Evolutionary conservation across 64 coral and sea anemone species (phyloP).

Genomic region (Stylophora pistillata): DNA sequence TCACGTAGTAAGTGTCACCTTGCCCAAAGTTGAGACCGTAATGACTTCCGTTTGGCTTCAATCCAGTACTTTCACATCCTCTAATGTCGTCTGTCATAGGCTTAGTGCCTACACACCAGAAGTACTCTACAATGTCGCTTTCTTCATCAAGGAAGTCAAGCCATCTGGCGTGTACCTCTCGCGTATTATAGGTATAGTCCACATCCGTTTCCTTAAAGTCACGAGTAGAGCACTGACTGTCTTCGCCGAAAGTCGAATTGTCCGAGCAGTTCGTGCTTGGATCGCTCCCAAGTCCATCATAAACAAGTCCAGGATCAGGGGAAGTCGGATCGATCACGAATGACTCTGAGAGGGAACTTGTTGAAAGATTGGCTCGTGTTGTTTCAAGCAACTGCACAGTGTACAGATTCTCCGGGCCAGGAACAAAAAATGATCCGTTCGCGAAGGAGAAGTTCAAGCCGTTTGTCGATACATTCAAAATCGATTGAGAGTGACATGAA

Average conservation of each 20-base stretch:
- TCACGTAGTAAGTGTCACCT: constrained; percentile 71
- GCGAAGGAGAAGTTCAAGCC: background rate
- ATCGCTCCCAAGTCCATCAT: constrained; percentile 79
- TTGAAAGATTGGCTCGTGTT: constrained; percentile 48
- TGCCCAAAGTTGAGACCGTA: constrained; percentile 74
- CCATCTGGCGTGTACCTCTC: constrained; percentile 71
- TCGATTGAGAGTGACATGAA: background rate
- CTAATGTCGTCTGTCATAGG: constrained; percentile 81
- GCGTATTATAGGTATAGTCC: constrained; percentile 72
- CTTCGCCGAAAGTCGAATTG: constrained; percentile 73
- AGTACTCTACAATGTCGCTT: constrained; percentile 76
- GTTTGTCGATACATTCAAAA: background rate
- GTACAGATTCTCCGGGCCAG: constrained; percentile 51
- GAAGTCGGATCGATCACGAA: constrained; percentile 71
- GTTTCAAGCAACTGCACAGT: constrained; percentile 62
- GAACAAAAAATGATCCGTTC: constrained; percentile 47
- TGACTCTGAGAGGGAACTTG: constrained; percentile 56
- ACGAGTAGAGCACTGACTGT: constrained; percentile 89
- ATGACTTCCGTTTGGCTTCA: constrained; percentile 72
- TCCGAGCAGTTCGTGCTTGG: constrained; percentile 75
- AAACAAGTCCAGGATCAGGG: constrained; percentile 66
- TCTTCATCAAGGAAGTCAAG: constrained; percentile 83
- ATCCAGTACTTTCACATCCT: constrained; percentile 70
- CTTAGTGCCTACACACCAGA: constrained; percentile 85
- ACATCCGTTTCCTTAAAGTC: constrained; percentile 83